Conservation (phyloP, 1,140 invertebrate species). For the Oryctes rhinoceros region DNA sequence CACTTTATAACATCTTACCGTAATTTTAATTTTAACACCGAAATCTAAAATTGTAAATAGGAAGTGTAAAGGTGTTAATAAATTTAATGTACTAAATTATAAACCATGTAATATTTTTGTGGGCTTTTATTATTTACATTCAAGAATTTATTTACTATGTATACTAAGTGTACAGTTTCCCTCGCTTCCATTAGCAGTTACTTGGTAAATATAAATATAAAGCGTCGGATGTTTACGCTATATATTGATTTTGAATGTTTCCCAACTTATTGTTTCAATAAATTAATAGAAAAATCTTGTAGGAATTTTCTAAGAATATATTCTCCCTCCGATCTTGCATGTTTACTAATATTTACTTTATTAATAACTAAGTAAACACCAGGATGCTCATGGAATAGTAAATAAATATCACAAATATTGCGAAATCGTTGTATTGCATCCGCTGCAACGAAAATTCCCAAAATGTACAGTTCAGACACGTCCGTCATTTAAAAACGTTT, state of each 20-base stretch:
- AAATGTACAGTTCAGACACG: neutral
- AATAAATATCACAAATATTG: too few species aligned
- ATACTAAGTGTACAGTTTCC: neutral
- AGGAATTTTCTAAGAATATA: too few species aligned
- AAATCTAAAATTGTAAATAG: too few species aligned
- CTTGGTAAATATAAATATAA: neutral
- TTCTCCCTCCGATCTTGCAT: neutral
- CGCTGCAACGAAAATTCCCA: neutral
- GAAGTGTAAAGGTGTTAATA: conserved; percentile 6
- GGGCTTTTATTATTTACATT: neutral
- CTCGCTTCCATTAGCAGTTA: conserved; percentile 1
- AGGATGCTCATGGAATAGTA: too few species aligned
- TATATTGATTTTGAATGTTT: too few species aligned
- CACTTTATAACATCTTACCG: too few species aligned
- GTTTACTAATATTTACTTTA: neutral
- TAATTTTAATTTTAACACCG: too few species aligned
- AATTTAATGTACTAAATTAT: neutral
- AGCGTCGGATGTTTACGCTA: neutral
- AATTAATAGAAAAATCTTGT: neutral
- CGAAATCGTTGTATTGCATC: too few species aligned
- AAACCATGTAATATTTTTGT: neutral
- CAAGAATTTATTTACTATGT: neutral
- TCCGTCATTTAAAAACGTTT: neutral
- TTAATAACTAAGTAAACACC: too few species aligned
- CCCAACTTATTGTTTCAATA: neutral